phyloP scores from a whole-genome alignment of 2,797 vertebrate genomes.

The Aphelocoma californica region DNA sequence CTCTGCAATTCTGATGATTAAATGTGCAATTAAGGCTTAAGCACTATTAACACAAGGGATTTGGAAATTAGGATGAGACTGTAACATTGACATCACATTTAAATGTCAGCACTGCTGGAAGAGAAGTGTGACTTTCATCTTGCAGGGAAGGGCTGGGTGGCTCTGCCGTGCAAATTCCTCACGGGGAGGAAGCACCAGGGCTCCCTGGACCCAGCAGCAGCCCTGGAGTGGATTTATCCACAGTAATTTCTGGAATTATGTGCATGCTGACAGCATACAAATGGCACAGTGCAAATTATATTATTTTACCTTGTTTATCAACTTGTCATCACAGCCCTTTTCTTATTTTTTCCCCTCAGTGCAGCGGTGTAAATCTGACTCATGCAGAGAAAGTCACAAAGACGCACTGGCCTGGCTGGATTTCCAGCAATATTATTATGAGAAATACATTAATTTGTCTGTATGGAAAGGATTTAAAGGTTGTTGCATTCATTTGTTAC shows the following conservation, averaged over 20 bases:
- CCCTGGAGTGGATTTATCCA: slow-evolving; percentile 10
- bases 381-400: neutral
- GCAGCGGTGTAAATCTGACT: slow-evolving; percentile 27
- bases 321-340: neutral
- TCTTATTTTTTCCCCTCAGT: neutral
- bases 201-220: neutral
- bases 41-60: slow-evolving; percentile 2
- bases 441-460: slow-evolving; percentile 66
- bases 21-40: slow-evolving; percentile 46
- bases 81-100: neutral
- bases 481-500: slow-evolving; percentile 59
- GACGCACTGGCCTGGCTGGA: slow-evolving; percentile 7
- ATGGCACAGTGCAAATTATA: neutral
- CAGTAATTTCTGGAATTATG: slow-evolving; percentile 11
- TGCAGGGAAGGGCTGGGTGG: neutral
- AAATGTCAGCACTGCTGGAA: neutral
- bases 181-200: neutral
- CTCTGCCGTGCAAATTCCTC: neutral
- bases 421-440: slow-evolving; percentile 18
- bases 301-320: slow-evolving; percentile 63
- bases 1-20: slow-evolving; percentile 32
- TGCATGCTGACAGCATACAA: neutral
- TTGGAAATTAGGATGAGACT: neutral
- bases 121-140: neutral
- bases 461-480: slow-evolving; percentile 64